Evolutionary conservation across 2,797 vertebrate genomes (phyloP).

Genomic region (Sebastes diaconus): DNA sequence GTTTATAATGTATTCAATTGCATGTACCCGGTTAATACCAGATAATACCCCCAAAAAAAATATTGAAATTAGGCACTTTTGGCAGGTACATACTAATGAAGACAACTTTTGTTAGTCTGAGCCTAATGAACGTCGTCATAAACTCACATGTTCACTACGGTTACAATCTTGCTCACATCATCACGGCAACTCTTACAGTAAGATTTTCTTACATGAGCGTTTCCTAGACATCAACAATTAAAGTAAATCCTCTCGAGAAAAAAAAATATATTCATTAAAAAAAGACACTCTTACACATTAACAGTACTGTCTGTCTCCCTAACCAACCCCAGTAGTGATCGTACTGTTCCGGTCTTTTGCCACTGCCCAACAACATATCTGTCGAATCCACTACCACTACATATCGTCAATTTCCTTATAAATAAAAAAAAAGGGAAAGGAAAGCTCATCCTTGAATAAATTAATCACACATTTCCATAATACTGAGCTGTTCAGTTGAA

Average conservation of each 20-base stretch:
- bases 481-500: not conserved
- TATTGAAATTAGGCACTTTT: not conserved
- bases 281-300: not conserved
- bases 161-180: not conserved
- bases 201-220: not conserved
- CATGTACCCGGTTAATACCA: not conserved
- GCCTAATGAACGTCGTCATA: not conserved
- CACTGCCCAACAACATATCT: not conserved
- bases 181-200: not conserved
- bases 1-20: not conserved
- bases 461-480: not conserved
- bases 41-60: not conserved
- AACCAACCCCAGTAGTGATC: not conserved
- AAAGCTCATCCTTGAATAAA: not conserved
- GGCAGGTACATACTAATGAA: not conserved
- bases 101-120: not conserved
- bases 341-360: not conserved
- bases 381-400: not conserved
- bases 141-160: not conserved
- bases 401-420: not conserved
- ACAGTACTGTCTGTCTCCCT: not conserved
- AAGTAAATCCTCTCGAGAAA: not conserved
- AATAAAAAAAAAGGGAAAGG: not conserved
- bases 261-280: not conserved
- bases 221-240: not conserved